These are phyloP conservation scores for Hyles lineata DNA, from an alignment of 2,888 invertebrate species.

Conservation along the genomic window DNA sequence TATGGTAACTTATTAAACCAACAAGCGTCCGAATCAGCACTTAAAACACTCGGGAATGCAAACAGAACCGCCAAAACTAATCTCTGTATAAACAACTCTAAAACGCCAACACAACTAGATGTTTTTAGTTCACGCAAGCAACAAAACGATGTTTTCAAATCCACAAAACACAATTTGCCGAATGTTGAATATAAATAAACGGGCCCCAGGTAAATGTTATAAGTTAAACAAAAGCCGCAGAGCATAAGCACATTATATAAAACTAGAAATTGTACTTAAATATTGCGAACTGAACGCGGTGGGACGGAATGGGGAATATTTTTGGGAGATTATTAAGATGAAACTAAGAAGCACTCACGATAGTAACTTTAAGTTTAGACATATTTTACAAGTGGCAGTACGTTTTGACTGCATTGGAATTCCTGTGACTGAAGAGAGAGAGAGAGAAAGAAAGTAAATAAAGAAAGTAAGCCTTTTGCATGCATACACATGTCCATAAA, in stretches of 20 bases:
- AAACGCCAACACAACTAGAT: background rate
- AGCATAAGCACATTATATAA: constrained; percentile 29
- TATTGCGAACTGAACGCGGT: background rate
- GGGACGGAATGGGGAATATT: background rate
- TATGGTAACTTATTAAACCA: background rate
- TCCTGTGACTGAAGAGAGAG: too few species aligned
- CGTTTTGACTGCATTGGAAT: too few species aligned
- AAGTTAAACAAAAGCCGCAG: constrained; percentile 41
- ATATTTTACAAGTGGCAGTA: too few species aligned
- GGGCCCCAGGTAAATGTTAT: constrained; percentile 36
- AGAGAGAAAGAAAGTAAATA: too few species aligned
- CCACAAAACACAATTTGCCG: constrained; percentile 41
- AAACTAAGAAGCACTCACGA: background rate
- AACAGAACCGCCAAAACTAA: background rate
- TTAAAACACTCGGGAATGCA: background rate
- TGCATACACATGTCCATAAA: too few species aligned
- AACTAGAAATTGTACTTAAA: constrained; percentile 26
- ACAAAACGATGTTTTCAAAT: constrained; percentile 36
- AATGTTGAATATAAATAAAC: constrained; percentile 35
- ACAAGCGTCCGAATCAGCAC: background rate
- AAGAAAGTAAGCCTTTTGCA: too few species aligned
- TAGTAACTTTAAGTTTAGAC: too few species aligned
- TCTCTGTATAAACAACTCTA: background rate
- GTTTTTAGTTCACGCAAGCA: background rate
- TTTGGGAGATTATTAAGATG: background rate